phyloP scores from a whole-genome alignment of 2,113 vertebrate genomes.

The Delphinapterus leucas region DNA sequence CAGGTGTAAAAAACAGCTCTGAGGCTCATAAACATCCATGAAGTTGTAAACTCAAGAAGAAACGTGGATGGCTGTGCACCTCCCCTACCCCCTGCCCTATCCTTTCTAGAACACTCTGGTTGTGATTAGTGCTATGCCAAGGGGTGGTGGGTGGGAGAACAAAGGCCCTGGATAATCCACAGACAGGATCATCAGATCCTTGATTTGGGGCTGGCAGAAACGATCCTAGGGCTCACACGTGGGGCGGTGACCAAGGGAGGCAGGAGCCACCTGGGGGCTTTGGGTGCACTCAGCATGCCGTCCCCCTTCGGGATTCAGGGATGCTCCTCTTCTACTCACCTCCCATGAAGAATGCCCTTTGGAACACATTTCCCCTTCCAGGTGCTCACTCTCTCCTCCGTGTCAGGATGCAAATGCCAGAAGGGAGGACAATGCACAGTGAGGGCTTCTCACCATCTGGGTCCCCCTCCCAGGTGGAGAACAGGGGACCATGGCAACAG shows the following conservation, averaged over 20 bases:
- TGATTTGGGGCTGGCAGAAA: not conserved
- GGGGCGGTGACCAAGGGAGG: not conserved
- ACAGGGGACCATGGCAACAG: not conserved
- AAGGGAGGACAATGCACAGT: accelerated
- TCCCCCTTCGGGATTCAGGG: accelerated
- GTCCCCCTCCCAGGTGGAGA: not conserved
- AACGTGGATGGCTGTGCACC: not conserved
- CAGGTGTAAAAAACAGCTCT: not conserved
- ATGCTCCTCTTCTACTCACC: accelerated
- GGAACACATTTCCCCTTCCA: not conserved
- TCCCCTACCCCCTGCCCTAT: not conserved
- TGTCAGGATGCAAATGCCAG: not conserved
- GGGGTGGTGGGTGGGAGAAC: accelerated
- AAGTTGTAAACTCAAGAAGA: not conserved
- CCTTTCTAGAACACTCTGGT: not conserved
- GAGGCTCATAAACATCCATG: not conserved
- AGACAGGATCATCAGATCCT: not conserved
- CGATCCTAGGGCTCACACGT: not conserved
- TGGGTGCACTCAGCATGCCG: accelerated
- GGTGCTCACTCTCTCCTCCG: not conserved
- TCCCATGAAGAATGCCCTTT: not conserved
- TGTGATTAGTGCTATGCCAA: not conserved
- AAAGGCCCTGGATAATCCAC: not conserved
- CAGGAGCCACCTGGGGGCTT: not conserved
- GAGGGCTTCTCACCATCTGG: not conserved